Conservation (phyloP, 1,140 invertebrate species). For the Conus ventricosus region DNA sequence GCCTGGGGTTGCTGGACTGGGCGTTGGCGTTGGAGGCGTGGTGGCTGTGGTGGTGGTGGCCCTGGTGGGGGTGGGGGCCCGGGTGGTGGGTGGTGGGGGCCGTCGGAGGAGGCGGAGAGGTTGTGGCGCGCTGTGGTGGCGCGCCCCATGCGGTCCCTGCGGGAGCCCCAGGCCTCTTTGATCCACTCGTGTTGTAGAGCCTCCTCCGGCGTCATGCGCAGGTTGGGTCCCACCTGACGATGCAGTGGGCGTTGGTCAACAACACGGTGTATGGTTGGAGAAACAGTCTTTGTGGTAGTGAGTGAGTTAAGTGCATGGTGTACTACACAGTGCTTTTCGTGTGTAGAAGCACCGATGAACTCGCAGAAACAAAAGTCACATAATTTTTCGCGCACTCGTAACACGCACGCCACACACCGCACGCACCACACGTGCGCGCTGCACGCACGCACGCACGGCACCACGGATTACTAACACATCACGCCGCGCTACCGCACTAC, state of each 20-base stretch:
- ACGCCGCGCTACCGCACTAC: no score
- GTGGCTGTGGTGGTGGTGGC: constrained; percentile 11
- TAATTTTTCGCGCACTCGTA: no score
- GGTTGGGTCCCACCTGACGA: constrained; percentile 68
- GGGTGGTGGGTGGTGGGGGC: constrained; percentile 31
- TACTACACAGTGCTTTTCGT: no score
- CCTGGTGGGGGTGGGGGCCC: constrained; percentile 36
- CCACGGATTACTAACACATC: no score
- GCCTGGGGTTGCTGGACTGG: constrained; percentile 1
- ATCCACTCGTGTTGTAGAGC: constrained; percentile 74
- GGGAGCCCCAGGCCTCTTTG: constrained; percentile 65
- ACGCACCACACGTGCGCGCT: no score
- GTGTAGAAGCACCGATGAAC: no score
- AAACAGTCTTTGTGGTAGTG: neutral
- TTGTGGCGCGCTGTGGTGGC: constrained; percentile 44
- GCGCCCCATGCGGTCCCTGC: constrained; percentile 47
- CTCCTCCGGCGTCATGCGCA: constrained; percentile 71
- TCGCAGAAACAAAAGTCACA: no score
- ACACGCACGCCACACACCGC: no score
- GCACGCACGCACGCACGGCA: no score
- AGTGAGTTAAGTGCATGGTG: neutral
- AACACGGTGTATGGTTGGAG: neutral
- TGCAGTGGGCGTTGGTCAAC: neutral
- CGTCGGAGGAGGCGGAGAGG: constrained; percentile 31
- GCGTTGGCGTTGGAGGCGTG: constrained; percentile 35